Percentiles rank a stretch among this genome's conserved stretches.
These are phyloP conservation scores for Alexandromys fortis DNA, from an alignment of 2,113 vertebrate genomes.

Conservation along the genomic window DNA sequence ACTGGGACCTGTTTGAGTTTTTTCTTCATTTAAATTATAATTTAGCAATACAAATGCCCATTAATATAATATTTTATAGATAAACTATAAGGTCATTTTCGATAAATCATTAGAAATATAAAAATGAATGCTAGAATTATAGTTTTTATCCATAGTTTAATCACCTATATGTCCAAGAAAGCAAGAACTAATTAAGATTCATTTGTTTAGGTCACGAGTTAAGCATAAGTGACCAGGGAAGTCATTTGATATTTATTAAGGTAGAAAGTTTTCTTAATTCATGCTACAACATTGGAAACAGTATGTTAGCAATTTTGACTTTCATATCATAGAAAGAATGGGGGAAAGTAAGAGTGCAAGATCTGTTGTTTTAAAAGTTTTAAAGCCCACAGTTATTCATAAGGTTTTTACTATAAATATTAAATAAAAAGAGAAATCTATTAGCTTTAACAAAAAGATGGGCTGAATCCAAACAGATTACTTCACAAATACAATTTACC, in stretches of 20 bases:
- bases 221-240: conserved; percentile 62
- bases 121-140: conserved; percentile 18
- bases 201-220: conserved; percentile 46
- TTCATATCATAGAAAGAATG: conserved; percentile 24
- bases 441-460: conserved; percentile 63
- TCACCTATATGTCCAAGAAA: conserved; percentile 21
- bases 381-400: background rate
- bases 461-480: conserved; percentile 47
- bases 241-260: conserved; percentile 52
- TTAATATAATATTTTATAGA: conserved; percentile 34
- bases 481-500: conserved; percentile 53
- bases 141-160: conserved; percentile 7
- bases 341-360: background rate
- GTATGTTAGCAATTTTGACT: conserved; percentile 62
- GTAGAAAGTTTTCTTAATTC: conserved; percentile 63
- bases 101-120: background rate
- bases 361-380: conserved; percentile 42
- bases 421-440: conserved; percentile 63
- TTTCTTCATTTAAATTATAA: conserved; percentile 20
- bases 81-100: conserved; percentile 34
- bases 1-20: background rate
- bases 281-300: background rate
- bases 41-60: background rate
- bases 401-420: conserved; percentile 61
- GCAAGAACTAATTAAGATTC: background rate